Percentiles rank a stretch among this genome's conserved stretches.
These are phyloP conservation scores for Heteromyza rotundicornis DNA, from an alignment of 2,888 invertebrate genomes.

Conservation along the genomic window DNA sequence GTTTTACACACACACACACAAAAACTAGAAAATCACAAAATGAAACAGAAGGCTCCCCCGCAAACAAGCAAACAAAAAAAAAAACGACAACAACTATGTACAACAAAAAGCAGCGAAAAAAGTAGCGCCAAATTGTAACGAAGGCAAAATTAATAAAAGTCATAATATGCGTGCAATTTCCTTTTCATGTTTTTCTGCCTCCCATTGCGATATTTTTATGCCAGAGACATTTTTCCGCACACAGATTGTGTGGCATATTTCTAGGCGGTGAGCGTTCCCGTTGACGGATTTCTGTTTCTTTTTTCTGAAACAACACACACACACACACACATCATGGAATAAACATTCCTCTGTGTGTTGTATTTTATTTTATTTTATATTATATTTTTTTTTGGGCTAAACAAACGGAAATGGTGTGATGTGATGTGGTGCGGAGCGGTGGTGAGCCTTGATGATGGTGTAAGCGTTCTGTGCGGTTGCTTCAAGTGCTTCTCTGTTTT, in stretches of 20 bases:
- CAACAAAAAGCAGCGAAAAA: not conserved
- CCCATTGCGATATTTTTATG: not conserved
- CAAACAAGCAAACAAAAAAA: not conserved
- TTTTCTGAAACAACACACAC: no score
- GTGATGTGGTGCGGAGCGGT: not conserved
- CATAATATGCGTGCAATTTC: conserved; percentile 54
- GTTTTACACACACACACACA: not conserved
- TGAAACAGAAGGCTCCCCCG: not conserved
- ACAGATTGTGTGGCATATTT: conserved; percentile 2
- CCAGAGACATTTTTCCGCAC: not conserved
- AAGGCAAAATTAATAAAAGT: conserved; percentile 47
- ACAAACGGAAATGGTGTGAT: not conserved
- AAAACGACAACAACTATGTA: not conserved
- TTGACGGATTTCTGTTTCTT: not conserved
- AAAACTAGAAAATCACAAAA: not conserved
- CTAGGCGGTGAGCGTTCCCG: not conserved
- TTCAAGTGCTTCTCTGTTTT: not conserved
- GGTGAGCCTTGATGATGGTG: not conserved
- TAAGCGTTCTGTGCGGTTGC: no score
- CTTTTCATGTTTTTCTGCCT: conserved; percentile 32
- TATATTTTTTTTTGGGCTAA: not conserved
- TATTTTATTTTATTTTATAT: not conserved
- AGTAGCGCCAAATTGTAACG: conserved; percentile 22
- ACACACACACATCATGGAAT: not conserved
- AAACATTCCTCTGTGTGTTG: not conserved